These are phyloP conservation scores for Trididemnum miniatum DNA, from an alignment of 23 tunicate genomes.

Conservation along the genomic window DNA sequence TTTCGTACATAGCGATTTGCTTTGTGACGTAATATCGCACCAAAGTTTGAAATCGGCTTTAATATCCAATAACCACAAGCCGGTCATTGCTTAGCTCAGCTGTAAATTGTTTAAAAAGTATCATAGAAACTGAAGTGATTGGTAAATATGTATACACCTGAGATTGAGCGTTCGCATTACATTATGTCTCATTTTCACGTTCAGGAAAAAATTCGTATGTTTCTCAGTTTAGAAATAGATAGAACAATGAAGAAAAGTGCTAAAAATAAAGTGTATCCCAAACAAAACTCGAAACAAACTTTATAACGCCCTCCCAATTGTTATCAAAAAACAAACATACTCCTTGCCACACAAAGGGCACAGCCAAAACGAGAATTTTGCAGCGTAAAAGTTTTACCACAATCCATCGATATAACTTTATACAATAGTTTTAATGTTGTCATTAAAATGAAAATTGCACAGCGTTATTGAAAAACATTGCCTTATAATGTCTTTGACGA, in stretches of 20 bases:
- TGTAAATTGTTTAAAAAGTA: not conserved
- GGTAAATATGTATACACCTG: not conserved
- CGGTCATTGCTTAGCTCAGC: not conserved
- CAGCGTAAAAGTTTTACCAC: too few relatives aligned
- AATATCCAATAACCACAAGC: not conserved
- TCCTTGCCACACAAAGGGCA: too few relatives aligned
- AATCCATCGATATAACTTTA: not conserved
- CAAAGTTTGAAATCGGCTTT: too few relatives aligned
- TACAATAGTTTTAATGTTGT: not conserved
- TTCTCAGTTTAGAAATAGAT: not conserved
- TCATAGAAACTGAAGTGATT: not conserved
- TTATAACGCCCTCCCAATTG: not conserved
- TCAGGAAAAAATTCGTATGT: too few relatives aligned
- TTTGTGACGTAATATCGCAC: too few relatives aligned
- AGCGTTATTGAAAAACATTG: too few relatives aligned
- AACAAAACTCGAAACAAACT: not conserved
- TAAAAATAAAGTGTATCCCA: not conserved
- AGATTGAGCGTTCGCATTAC: not conserved
- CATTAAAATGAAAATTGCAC: not conserved
- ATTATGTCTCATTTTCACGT: too few relatives aligned
- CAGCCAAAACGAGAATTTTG: too few relatives aligned
- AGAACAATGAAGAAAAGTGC: not conserved
- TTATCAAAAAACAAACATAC: not conserved
- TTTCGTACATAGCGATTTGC: too few relatives aligned
- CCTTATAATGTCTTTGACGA: too few relatives aligned